Evolutionary conservation across 2,888 invertebrate genomes (phyloP).

Genomic region (Arrhopalites spinosus): DNA sequence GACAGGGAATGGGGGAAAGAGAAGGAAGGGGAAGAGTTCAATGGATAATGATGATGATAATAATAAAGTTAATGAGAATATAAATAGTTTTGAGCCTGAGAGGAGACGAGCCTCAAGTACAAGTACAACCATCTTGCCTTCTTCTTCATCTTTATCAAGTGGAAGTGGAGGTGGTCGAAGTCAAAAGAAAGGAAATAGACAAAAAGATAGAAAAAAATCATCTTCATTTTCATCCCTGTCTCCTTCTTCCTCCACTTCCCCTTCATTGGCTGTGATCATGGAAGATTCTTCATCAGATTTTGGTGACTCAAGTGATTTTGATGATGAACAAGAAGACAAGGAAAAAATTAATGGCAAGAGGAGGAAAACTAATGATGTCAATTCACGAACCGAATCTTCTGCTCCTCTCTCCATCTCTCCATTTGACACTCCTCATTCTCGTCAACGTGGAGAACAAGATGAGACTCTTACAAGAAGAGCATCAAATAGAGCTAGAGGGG

Average conservation of each 20-base stretch:
- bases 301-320: not conserved
- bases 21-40: not conserved
- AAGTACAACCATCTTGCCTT: constrained; percentile 1
- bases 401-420: not conserved
- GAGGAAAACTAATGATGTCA: not conserved
- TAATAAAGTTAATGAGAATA: not conserved
- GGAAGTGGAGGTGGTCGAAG: not conserved
- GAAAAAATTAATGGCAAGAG: constrained; percentile 9
- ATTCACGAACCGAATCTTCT: not conserved
- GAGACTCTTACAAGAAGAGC: not conserved
- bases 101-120: not conserved
- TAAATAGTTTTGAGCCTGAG: constrained; percentile 10
- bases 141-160: not conserved
- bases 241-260: not conserved
- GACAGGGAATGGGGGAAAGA: not conserved
- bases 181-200: constrained; percentile 4
- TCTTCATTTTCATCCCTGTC: not conserved
- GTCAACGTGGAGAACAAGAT: not conserved
- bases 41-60: not conserved
- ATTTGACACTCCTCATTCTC: not conserved
- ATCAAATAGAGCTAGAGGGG: not conserved
- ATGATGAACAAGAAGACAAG: not conserved
- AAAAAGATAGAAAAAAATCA: constrained; percentile 5
- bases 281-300: not conserved
- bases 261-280: constrained; percentile 2